Base-by-base conservation (phyloP, 2,888 invertebrate species). In the Cyclophora punctaria region DNA sequence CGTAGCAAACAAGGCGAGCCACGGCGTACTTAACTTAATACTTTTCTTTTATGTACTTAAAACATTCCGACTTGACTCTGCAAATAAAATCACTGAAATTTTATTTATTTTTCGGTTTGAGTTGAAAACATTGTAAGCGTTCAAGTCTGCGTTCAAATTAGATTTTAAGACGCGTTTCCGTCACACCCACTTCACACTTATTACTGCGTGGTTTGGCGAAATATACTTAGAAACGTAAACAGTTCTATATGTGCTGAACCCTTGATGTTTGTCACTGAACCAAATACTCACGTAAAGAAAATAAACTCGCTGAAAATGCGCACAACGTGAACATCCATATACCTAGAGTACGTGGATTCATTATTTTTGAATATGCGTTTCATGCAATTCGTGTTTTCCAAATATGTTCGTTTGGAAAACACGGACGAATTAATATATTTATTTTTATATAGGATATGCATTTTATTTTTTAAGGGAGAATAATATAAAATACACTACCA, bases 121-220 rank as follows among this genome's bases (percentile, higher is more conserved):
- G 60, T 59, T 60, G 52, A 58, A 60, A 66, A 61, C 60, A 56
- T 56, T 59, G 61, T 64, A 63, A 65, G 59, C 62, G 59, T 66
- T 65, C 54, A 52, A 54, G 60, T 60, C 49, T 46, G 46, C 47
- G 45, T 45, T 56, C 60, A 69, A 69, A 67, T 67, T 59, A 65
- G 66, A 67, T 66, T 71, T 65, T 62, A 66, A 65, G 62, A 58
- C 63, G 51, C 56, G 55, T 49, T 50, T 52, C 58, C 58, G 60
- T 63, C 60, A 62, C 62, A 59, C 63, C 59, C 67, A 59, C 66
- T 70, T 63, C 59, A 60, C 66, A 62, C 65, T 67, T 63, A 68
- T 68, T 67, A 64, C 62, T 59, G 57, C 52, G 59, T 57, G 66
- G 69, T 63, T 59, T 50, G 56, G 52, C 45, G 51, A 57, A 53